Percentiles rank a stretch among this genome's conserved stretches.
Evolutionary conservation across 2,113 vertebrate species (phyloP).

Genomic region (Callithrix jacchus): DNA sequence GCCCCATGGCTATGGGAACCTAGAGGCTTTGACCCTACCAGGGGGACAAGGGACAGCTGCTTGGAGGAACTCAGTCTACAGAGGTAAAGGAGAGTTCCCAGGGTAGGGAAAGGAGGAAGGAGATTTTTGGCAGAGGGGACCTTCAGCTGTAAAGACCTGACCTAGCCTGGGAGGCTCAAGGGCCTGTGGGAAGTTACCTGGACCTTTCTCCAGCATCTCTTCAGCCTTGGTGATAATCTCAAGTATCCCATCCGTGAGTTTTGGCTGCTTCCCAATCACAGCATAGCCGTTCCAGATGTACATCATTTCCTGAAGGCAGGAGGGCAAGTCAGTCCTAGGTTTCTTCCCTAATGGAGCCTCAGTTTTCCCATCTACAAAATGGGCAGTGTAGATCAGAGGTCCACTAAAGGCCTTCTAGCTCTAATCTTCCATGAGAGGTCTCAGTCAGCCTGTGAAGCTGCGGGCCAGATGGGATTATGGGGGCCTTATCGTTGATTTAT

Average conservation of each 20-base stretch:
- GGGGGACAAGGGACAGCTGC: neutral
- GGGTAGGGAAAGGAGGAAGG: neutral
- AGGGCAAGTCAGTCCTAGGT: constrained; percentile 40
- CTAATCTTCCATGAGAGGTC: neutral
- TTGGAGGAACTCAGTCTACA: constrained; percentile 4
- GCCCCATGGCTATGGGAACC: neutral
- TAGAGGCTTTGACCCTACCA: neutral
- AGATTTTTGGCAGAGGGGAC: neutral
- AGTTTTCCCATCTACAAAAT: constrained; percentile 45
- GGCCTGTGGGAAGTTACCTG: constrained; percentile 85
- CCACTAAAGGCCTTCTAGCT: neutral
- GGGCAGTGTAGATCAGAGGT: constrained; percentile 3
- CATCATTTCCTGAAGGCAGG: constrained; percentile 95
- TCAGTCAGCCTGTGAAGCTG: neutral
- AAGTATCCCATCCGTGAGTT: constrained; percentile 95
- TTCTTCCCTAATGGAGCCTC: neutral
- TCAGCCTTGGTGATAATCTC: constrained; percentile 91
- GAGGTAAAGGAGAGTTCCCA: neutral
- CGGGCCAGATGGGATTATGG: neutral
- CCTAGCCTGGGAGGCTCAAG: neutral
- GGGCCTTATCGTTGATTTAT: neutral
- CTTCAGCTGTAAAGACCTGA: neutral
- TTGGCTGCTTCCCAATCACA: constrained; percentile 95
- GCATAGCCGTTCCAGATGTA: constrained; percentile 99
- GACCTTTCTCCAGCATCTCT: constrained; percentile 85